These are phyloP conservation scores for Pristionchus arcanus DNA, from an alignment of 2,888 invertebrate species.

Conservation along the genomic window DNA sequence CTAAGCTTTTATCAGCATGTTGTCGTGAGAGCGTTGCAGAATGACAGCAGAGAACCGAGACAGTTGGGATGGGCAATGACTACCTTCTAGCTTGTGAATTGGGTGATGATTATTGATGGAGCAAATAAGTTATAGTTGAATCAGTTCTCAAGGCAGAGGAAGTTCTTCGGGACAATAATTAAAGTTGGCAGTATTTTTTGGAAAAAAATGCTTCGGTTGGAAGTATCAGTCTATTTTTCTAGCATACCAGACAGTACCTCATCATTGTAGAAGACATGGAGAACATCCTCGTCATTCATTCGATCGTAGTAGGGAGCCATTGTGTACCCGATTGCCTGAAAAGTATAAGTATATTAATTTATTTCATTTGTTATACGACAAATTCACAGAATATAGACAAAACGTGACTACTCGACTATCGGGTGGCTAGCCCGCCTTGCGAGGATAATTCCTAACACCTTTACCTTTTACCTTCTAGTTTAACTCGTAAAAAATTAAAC, in stretches of 20 bases:
- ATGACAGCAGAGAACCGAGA: constrained; percentile 1
- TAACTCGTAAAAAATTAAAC: too few relatives aligned
- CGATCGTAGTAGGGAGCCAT: constrained; percentile 70
- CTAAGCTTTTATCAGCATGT: neutral
- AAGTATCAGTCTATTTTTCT: neutral
- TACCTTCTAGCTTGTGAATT: neutral
- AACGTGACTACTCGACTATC: too few relatives aligned
- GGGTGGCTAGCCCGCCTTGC: too few relatives aligned
- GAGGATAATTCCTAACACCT: too few relatives aligned
- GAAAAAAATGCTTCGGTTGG: too few relatives aligned
- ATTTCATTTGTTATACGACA: neutral
- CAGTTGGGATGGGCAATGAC: neutral
- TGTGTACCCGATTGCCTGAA: constrained; percentile 74
- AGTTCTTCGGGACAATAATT: too few relatives aligned
- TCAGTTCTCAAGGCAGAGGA: too few relatives aligned
- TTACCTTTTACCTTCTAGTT: too few relatives aligned
- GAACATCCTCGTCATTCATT: constrained; percentile 65
- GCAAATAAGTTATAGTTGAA: too few relatives aligned
- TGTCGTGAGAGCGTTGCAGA: neutral
- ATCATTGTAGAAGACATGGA: constrained; percentile 88
- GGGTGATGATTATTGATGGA: neutral
- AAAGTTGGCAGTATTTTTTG: too few relatives aligned
- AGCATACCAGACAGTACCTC: constrained; percentile 80
- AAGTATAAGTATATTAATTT: neutral
- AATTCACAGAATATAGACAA: too few relatives aligned